Percentiles rank a stretch among this genome's conserved stretches.
Conservation (phyloP, 2,113 vertebrate species). For the Agapornis roseicollis region DNA sequence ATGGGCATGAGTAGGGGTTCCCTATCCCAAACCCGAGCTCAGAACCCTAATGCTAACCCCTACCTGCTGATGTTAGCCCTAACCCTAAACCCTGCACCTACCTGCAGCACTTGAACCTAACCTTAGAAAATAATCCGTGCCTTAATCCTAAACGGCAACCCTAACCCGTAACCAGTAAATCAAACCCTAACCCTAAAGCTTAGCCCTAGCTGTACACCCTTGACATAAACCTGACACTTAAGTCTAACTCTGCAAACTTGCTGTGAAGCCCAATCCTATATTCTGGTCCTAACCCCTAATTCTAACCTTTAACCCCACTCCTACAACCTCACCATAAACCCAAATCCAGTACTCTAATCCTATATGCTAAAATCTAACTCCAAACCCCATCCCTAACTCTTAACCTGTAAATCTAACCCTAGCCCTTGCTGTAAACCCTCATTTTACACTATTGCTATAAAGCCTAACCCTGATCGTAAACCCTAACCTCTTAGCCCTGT, state of each 20-base stretch:
- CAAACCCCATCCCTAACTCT: neutral
- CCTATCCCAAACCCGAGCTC: neutral
- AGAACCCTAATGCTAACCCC: no score
- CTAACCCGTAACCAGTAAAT: neutral
- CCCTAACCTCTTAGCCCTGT: neutral
- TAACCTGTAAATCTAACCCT: neutral
- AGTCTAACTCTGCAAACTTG: neutral
- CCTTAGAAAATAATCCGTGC: neutral
- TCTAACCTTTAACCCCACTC: neutral
- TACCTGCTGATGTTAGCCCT: neutral
- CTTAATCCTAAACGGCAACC: neutral
- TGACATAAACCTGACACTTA: neutral
- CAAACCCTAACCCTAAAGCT: neutral
- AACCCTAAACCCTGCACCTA: neutral
- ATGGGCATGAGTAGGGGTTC: rapidly evolving
- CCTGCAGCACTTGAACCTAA: neutral
- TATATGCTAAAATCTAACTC: neutral
- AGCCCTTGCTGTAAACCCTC: neutral
- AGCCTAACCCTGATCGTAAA: no score
- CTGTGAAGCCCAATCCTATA: neutral
- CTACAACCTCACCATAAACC: neutral
- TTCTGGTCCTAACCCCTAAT: neutral
- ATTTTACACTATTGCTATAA: neutral
- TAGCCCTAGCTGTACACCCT: neutral
- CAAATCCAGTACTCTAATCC: neutral